These are phyloP conservation scores for Struthio camelus DNA, from an alignment of 2,113 vertebrate species.

Conservation along the genomic window DNA sequence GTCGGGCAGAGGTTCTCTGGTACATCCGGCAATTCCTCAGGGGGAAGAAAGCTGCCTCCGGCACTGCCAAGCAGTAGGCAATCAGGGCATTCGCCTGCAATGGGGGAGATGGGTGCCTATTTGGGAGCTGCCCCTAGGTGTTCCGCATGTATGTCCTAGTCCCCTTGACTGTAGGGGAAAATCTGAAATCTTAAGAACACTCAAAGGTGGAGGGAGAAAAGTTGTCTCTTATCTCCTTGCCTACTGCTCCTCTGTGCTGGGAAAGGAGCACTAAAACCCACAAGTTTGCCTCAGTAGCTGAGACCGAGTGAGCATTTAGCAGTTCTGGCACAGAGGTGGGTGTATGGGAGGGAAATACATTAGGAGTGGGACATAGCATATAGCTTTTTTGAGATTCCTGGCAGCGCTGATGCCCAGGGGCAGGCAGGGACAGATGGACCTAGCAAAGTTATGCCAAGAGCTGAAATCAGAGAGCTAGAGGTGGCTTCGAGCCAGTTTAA, in stretches of 20 bases:
- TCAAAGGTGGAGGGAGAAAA: neutral
- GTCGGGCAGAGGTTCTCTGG: neutral
- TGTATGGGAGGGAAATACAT: neutral
- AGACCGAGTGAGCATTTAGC: neutral
- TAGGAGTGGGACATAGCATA: neutral
- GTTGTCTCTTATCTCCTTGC: neutral
- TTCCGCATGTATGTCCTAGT: neutral
- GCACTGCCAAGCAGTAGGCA: neutral
- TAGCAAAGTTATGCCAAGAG: neutral
- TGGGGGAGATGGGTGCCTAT: neutral
- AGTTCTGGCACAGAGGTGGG: neutral
- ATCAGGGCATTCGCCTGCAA: neutral
- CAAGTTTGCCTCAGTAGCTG: neutral
- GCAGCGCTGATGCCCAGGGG: neutral
- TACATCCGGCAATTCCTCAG: neutral
- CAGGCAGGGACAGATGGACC: slow-evolving; percentile 33
- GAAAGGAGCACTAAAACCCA: neutral
- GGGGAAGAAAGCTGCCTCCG: neutral
- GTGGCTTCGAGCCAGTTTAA: neutral
- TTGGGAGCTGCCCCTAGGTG: neutral
- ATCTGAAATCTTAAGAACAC: neutral
- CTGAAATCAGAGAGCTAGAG: neutral
- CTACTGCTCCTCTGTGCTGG: neutral
- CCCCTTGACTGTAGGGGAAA: neutral
- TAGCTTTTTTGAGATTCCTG: neutral